phyloP scores from a whole-genome alignment of 2,888 invertebrate genomes.

The Drosophila gaucha region DNA sequence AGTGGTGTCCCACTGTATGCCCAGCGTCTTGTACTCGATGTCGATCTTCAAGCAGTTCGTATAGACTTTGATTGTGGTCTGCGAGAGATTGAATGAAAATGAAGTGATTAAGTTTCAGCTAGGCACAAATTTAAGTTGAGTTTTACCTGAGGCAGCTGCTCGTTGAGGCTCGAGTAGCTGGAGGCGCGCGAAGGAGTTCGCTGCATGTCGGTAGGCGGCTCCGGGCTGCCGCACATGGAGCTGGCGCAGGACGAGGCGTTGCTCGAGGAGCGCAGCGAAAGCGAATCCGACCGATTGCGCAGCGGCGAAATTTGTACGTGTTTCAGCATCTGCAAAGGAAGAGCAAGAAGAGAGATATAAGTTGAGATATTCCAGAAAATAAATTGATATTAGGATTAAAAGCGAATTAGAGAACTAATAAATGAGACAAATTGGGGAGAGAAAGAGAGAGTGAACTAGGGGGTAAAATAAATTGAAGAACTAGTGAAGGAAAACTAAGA shows the following conservation, averaged over 20 bases:
- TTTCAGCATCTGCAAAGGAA: conserved; percentile 89
- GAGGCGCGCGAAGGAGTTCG: conserved; percentile 89
- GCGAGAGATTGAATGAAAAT: not conserved
- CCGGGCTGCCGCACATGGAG: conserved; percentile 87
- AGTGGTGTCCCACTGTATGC: conserved; percentile 94
- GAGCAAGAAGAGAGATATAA: not conserved
- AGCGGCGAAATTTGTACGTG: conserved; percentile 96
- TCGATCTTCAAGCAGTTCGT: conserved; percentile 95
- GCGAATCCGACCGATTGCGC: conserved; percentile 93
- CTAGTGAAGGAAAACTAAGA: too few species aligned
- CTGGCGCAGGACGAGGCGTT: conserved; percentile 87
- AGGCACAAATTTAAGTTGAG: not conserved
- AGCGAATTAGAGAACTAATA: too few species aligned
- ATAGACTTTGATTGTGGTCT: conserved; percentile 97
- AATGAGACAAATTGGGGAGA: too few species aligned
- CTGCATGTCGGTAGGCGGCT: conserved; percentile 86
- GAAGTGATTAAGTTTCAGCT: not conserved
- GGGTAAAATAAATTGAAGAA: not conserved
- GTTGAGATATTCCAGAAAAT: not conserved
- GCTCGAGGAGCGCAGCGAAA: conserved; percentile 89
- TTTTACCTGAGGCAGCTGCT: conserved; percentile 86
- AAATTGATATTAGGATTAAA: too few species aligned
- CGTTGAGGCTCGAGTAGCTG: conserved; percentile 88
- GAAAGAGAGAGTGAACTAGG: too few species aligned
- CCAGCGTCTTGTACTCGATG: conserved; percentile 97